phyloP scores from a whole-genome alignment of 2,113 vertebrate genomes.

The Piaya cayana region DNA sequence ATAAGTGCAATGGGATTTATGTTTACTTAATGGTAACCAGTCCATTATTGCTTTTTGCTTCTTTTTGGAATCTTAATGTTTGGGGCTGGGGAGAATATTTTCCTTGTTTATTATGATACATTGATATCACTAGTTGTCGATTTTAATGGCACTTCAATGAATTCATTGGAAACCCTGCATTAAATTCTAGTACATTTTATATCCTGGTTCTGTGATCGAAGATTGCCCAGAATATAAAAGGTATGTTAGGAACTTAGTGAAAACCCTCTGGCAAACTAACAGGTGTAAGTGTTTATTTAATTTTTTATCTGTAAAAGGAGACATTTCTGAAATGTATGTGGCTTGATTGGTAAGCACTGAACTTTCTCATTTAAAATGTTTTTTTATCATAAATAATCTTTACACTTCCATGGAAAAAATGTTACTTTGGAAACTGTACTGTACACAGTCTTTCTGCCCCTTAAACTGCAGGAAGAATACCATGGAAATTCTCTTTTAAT shows the following conservation, averaged over 20 bases:
- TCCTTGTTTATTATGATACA: neutral
- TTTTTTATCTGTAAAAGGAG: neutral
- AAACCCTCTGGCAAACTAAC: neutral
- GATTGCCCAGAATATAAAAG: neutral
- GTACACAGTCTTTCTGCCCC: neutral
- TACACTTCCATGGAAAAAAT: neutral
- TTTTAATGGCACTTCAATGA: neutral
- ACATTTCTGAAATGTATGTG: neutral
- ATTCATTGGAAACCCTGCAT: neutral
- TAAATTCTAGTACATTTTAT: neutral
- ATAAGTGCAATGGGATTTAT: neutral
- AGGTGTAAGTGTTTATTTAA: neutral
- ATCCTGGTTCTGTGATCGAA: too few relatives aligned
- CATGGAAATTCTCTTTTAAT: neutral
- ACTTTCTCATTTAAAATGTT: neutral
- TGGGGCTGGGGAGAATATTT: fast-evolving
- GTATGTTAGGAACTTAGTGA: neutral
- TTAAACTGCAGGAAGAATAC: neutral
- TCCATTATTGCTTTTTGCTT: neutral
- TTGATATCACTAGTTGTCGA: neutral
- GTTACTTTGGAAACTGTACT: neutral
- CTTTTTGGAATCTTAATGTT: neutral
- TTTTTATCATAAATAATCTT: neutral
- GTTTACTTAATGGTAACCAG: neutral
- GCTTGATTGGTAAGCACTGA: neutral